A percentile compares a stretch with the other conserved stretches of the same genome.
These are phyloP conservation scores for Adoxophyes honmai DNA, from an alignment of 1,140 invertebrate species.

Conservation along the genomic window DNA sequence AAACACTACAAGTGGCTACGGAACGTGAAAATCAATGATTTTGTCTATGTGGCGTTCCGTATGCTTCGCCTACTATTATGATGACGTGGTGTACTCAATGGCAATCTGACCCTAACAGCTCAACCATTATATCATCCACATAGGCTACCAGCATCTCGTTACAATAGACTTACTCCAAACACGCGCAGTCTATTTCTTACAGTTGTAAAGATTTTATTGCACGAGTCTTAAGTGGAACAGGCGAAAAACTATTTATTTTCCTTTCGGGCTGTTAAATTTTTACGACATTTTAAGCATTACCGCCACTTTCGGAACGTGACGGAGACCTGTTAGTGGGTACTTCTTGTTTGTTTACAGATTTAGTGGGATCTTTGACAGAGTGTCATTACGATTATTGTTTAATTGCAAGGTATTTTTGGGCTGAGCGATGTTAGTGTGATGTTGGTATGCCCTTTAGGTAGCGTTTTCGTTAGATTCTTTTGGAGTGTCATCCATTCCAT, in stretches of 20 bases:
- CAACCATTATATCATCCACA: background rate
- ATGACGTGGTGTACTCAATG: too few relatives aligned
- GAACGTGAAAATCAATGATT: too few relatives aligned
- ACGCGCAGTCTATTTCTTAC: slow-evolving; percentile 15
- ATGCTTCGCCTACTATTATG: too few relatives aligned
- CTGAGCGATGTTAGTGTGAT: too few relatives aligned
- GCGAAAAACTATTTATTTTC: slow-evolving; percentile 15
- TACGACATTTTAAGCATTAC: slow-evolving; percentile 8
- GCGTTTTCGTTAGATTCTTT: too few relatives aligned
- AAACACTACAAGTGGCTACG: too few relatives aligned
- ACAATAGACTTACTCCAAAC: background rate
- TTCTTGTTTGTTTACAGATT: background rate
- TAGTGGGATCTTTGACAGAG: background rate
- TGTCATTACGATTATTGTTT: slow-evolving; percentile 1
- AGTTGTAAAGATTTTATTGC: slow-evolving; percentile 14
- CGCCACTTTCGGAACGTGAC: slow-evolving; percentile 3
- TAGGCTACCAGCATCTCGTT: background rate
- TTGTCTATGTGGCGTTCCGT: too few relatives aligned
- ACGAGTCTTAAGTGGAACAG: slow-evolving; percentile 12
- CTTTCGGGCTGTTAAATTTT: slow-evolving; percentile 7
- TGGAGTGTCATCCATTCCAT: too few relatives aligned
- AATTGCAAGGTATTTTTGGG: background rate
- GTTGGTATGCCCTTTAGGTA: too few relatives aligned
- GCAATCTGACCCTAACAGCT: too few relatives aligned
- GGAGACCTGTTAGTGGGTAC: background rate